Evolutionary conservation across 2,797 vertebrate species (phyloP), one percentile per base, ranked within the genome.

Genomic region (Tenualosa ilisha): DNA sequence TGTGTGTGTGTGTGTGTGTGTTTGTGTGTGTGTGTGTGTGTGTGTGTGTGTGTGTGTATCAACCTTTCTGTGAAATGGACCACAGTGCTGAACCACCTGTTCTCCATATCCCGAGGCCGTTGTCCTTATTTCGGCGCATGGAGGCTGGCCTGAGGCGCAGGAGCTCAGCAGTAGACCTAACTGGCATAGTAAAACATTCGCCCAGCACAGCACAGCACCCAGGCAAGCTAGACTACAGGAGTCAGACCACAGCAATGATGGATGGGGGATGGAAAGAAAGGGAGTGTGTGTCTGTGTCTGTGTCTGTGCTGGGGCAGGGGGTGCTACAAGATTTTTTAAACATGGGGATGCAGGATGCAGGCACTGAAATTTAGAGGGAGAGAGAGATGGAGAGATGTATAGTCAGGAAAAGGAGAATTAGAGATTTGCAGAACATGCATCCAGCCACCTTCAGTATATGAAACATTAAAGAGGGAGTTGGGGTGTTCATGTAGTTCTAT

Each of bases 61-160:
- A 65, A 2, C 0, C 61, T 53, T 26, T 46, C 15, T 75, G 24
- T 56, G 63, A 85, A 82, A 81, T 84, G 61, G 63, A 85, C 54
- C 20, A 5, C 37, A 43, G 43, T 84, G 53, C 72, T 37, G 50
- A 81, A 84, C 81, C 86, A 85, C 82, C 86, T 85, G 82, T 86
- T 85, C 46, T 53, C 50, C 51, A 6, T 83, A 46, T 87, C 87
- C 82, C 31, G 81, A 81, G 68, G 85, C 81, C 81, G 51, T 54
- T 82, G 43, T 82, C 68, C 24, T 63, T 84, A 83, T 68, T 65
- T 63, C 50, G 56, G 50, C 26, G 31, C 3, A 40, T 7, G 17
- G 8, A 49, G 61, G n/a, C 84, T 61, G 53, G 75, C 84, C 46
- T n/a, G 22, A 61, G 79, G 43, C 72, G 1, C 12, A 46, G 40